Conservation (phyloP, 2,113 vertebrate species). For the cattle (Bos taurus) region ARS-UCD2.0 NC_037347.1:2931001-2931500, state of each 20-base stretch:
- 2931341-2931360: neutral
- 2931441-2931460: too few species aligned
- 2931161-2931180: neutral
- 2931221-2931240: neutral
- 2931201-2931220: neutral
- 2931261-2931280: neutral
- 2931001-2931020: too few species aligned
- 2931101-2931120: neutral
- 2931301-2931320: neutral
- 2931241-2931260: neutral
- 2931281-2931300: neutral
- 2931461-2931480: too few species aligned
- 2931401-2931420: too few species aligned
- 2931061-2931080: too few species aligned
- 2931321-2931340: neutral
- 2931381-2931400: too few species aligned
- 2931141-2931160: neutral
- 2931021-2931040: too few species aligned
- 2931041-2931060: too few species aligned
- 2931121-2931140: neutral
- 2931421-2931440: too few species aligned
- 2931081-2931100: slow-evolving; percentile 24
- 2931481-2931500: too few species aligned
- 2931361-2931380: too few species aligned
- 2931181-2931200: neutral